Evolutionary conservation across 2,888 invertebrate species (phyloP).

Genomic region (Tipula vernalis): DNA sequence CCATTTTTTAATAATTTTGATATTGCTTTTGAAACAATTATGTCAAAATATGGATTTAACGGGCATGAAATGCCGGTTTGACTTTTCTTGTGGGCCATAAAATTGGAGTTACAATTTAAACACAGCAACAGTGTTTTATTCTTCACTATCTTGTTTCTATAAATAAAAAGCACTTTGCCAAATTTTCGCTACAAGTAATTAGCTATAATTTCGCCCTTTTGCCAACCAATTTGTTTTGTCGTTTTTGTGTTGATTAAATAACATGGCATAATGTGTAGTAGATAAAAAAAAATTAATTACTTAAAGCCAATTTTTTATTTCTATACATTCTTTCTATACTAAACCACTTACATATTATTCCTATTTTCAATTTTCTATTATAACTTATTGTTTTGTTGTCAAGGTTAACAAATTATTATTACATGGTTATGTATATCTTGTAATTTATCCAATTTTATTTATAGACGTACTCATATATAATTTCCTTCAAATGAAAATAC

Average conservation of each 20-base stretch:
- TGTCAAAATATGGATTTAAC: too few species aligned
- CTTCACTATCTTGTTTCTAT: neutral
- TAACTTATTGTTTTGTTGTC: neutral
- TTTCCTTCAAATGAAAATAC: neutral
- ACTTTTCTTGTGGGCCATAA: too few species aligned
- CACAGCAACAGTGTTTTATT: neutral
- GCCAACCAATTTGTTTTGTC: neutral
- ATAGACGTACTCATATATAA: neutral
- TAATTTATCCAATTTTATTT: neutral
- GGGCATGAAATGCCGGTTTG: too few species aligned
- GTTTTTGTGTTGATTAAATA: neutral
- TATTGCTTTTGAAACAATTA: too few species aligned
- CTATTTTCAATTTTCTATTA: neutral
- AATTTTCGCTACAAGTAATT: neutral
- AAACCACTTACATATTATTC: neutral
- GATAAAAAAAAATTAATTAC: neutral
- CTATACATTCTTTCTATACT: neutral
- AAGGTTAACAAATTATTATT: neutral
- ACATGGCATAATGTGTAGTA: neutral
- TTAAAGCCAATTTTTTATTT: neutral
- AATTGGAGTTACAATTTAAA: neutral
- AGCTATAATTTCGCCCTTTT: neutral
- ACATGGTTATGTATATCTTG: neutral
- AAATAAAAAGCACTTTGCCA: neutral
- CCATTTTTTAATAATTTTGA: too few species aligned